A percentile compares a stretch with the other conserved stretches of the same genome.
These are phyloP conservation scores for Aphidius gifuensis DNA, from an alignment of 1,140 invertebrate genomes.

Conservation along the genomic window DNA sequence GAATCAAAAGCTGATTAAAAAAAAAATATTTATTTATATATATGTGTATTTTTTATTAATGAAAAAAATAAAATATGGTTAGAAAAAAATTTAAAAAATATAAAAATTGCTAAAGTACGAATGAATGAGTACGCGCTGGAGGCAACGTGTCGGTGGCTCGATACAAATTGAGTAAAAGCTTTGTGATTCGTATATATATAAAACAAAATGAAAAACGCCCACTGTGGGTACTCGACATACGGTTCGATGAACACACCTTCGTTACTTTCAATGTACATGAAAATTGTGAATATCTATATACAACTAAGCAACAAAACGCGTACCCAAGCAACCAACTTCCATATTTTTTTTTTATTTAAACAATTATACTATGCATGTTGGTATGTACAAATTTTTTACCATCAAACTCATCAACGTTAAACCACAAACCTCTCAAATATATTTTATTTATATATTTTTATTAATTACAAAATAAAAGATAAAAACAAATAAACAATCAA, in stretches of 20 bases:
- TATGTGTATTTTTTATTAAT: neutral
- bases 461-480: no score
- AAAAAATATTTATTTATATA: neutral
- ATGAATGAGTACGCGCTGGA: neutral
- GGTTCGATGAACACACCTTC: slow-evolving; percentile 16
- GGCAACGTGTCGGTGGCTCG: slow-evolving; percentile 14
- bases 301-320: no score
- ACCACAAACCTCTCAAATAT: no score
- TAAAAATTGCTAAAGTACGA: neutral
- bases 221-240: slow-evolving; percentile 3
- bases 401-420: no score
- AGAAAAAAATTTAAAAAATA: neutral
- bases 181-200: slow-evolving; percentile 19
- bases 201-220: slow-evolving; percentile 23
- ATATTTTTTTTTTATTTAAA: no score
- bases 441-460: no score
- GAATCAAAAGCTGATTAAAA: neutral
- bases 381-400: no score
- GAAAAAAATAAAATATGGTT: neutral
- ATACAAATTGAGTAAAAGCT: slow-evolving; percentile 27
- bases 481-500: no score
- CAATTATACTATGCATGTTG: no score
- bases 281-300: no score
- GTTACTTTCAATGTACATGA: slow-evolving; percentile 7
- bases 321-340: no score